Percentiles rank a stretch among this genome's conserved stretches.
These are phyloP conservation scores for Oryzaephilus surinamensis DNA, from an alignment of 1,140 invertebrate species.

Conservation along the genomic window DNA sequence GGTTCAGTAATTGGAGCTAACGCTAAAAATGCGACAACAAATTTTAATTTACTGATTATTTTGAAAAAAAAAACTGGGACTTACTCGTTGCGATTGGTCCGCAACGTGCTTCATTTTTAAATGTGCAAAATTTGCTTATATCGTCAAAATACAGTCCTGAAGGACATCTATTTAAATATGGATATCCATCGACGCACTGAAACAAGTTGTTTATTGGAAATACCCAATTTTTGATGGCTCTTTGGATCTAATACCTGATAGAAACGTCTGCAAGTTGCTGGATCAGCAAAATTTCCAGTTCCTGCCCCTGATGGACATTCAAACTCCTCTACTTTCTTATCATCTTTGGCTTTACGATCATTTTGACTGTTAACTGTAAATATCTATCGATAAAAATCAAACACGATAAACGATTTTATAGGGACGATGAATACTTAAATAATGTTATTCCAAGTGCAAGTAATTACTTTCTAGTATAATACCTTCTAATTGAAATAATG, in stretches of 20 bases:
- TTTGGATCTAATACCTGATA: constrained; percentile 56
- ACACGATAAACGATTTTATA: background rate
- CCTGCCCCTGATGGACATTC: constrained; percentile 62
- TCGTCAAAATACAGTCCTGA: constrained; percentile 85
- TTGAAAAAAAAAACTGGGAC: constrained; percentile 32
- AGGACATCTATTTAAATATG: constrained; percentile 78
- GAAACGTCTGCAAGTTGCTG: constrained; percentile 74
- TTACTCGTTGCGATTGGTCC: constrained; percentile 78
- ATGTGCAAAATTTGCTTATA: constrained; percentile 81
- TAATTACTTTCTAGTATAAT: background rate
- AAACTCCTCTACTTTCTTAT: constrained; percentile 56
- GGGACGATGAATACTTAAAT: background rate
- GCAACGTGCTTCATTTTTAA: constrained; percentile 82
- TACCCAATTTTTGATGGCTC: background rate
- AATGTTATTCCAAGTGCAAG: background rate
- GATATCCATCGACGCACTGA: constrained; percentile 79
- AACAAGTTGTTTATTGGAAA: constrained; percentile 14
- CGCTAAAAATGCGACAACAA: constrained; percentile 42
- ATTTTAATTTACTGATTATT: constrained; percentile 2
- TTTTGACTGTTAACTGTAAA: constrained; percentile 27
- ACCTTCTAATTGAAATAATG: too few species aligned
- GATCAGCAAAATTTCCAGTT: constrained; percentile 86
- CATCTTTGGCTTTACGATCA: constrained; percentile 20
- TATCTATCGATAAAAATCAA: constrained; percentile 20
- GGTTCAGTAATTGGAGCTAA: constrained; percentile 68